Evolutionary conservation across 2,888 invertebrate genomes (phyloP), one percentile per base, ranked within the genome.

Genomic region (Chrysolina americana): DNA sequence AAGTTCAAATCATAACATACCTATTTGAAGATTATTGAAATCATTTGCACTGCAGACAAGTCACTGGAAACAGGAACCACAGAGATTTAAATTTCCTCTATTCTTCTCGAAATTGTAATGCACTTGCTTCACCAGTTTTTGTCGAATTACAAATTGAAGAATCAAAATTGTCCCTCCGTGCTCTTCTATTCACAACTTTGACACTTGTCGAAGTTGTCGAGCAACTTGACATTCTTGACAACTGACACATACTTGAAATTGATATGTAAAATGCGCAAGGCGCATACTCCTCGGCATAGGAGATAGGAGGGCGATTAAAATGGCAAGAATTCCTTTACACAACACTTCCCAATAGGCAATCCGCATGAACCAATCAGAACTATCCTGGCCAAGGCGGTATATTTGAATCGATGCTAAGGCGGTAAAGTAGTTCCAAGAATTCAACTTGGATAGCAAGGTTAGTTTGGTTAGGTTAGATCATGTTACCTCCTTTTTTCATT

Each of bases 61-160:
- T 23, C 53, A 21, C 11, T 53, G 53, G 13, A 6, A 36, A 36
- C 36, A 21, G 21, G 1, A 21, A 21, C 19, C 9, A 21, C 19
- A 10, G 21, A 53, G 11, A 53, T 59, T 2, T n/a, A 59, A 36
- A 6, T 5, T 28, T 15, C 11, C 9, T n/a, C n/a, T 8, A 59
- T 59, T 59, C 59, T 59, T 59, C 36, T 59, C 5, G 36, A 59
- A 13, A 36, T 28, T 28, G n/a, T 59, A 36, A 59, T n/a, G 23
- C 36, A 59, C 59, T 59, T n/a, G 59, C 11, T n/a, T n/a, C 59
- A 59, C 59, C 59, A 59, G 59, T 59, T 59, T 59, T 59, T 59
- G n/a, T 59, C 15, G 23, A 59, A 59, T 59, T 59, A 13, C 6
- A 36, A 59, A 59, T 59, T 59, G 36, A 59, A 59, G 59, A 59